Evolutionary conservation across 2,888 invertebrate genomes (phyloP).

Genomic region (Timandra comae): DNA sequence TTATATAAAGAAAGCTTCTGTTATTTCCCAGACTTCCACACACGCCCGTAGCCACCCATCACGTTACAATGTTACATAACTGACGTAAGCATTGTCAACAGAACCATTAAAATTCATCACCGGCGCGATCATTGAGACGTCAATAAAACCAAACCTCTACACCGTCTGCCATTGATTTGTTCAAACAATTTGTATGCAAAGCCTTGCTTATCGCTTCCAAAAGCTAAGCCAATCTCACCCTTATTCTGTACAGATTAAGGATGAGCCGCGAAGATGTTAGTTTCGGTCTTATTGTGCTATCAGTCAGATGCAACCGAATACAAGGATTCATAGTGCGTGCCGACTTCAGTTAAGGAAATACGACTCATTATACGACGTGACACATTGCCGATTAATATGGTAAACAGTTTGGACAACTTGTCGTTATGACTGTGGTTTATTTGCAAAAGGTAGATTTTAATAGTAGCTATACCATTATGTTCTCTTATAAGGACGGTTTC

Average conservation of each 20-base stretch:
- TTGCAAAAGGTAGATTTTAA: too few species aligned
- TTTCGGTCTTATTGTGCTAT: slow-evolving; percentile 12
- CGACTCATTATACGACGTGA: slow-evolving; percentile 30
- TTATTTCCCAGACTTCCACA: too few species aligned
- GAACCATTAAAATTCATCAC: neutral
- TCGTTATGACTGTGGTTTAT: too few species aligned
- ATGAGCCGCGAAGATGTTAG: neutral
- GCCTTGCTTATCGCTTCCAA: slow-evolving; percentile 7
- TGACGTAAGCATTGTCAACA: neutral
- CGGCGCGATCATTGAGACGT: slow-evolving; percentile 14
- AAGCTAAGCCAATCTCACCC: slow-evolving; percentile 5
- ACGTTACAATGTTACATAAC: neutral
- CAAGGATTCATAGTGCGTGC: slow-evolving; percentile 38
- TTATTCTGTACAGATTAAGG: slow-evolving; percentile 6
- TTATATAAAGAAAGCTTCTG: too few species aligned
- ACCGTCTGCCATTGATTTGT: slow-evolving; percentile 29
- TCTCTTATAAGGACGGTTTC: too few species aligned
- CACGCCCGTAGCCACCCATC: too few species aligned
- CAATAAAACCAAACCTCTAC: slow-evolving; percentile 8
- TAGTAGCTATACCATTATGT: too few species aligned
- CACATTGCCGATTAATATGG: slow-evolving; percentile 16
- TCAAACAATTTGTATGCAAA: slow-evolving; percentile 38
- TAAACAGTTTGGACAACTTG: too few species aligned
- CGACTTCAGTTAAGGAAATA: slow-evolving; percentile 32
- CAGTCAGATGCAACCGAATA: slow-evolving; percentile 34